A percentile compares a stretch with the other conserved stretches of the same genome.
phyloP scores from a whole-genome alignment of 2,888 invertebrate species.

The Drosophila quinaria region DNA sequence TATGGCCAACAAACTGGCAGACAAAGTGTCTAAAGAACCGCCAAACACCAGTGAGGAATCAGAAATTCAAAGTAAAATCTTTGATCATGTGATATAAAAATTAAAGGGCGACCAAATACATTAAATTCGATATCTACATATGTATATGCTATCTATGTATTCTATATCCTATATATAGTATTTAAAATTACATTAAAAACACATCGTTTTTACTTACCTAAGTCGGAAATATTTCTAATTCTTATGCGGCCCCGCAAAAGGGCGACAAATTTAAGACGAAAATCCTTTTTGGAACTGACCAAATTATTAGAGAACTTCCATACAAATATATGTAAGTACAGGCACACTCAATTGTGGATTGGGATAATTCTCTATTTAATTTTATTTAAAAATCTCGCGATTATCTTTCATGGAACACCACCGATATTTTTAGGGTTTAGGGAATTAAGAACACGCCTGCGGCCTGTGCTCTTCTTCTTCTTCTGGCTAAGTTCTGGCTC shows the following conservation, averaged over 20 bases:
- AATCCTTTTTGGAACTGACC: conserved; percentile 29
- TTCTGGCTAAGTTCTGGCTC: conserved; percentile 17
- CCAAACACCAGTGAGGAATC: conserved; percentile 23
- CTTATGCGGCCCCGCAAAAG: conserved; percentile 30
- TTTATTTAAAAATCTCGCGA: not conserved
- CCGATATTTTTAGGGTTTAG: conserved; percentile 18
- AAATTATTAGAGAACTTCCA: conserved; percentile 36
- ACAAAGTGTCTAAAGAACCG: conserved; percentile 44
- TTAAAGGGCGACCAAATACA: not conserved
- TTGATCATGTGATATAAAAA: conserved; percentile 45
- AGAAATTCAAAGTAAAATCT: conserved; percentile 6
- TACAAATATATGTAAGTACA: conserved; percentile 1
- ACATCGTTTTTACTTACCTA: conserved; percentile 41
- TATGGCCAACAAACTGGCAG: conserved; percentile 9
- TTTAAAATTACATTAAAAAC: not conserved
- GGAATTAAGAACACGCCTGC: conserved; percentile 28
- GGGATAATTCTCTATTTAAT: not conserved
- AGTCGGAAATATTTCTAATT: conserved; percentile 21
- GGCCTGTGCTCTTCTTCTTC: conserved; percentile 24
- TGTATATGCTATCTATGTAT: no score
- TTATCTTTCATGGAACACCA: conserved; percentile 14
- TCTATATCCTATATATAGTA: no score
- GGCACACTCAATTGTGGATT: conserved; percentile 9
- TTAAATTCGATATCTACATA: not conserved
- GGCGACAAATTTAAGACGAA: conserved; percentile 19